Evolutionary conservation across 2,113 vertebrate genomes (phyloP), one percentile per base, ranked within the genome.

Genomic region (Campylomormyrus tamandua): DNA sequence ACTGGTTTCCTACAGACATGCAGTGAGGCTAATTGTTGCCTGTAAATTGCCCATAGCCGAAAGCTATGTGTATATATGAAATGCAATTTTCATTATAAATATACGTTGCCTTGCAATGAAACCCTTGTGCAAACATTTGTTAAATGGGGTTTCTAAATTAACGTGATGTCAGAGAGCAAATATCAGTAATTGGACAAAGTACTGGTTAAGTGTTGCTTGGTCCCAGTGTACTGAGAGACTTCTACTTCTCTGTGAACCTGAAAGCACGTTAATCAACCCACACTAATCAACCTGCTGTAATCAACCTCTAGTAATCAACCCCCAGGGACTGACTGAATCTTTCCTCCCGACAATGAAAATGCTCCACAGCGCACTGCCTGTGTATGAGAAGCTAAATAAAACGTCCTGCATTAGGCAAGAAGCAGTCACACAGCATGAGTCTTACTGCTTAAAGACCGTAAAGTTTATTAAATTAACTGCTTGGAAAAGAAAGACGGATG

Each of bases 301-400:
- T 96, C 95, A 96, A 95, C 93, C 94, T 93, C 93, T 83, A 27
- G 92, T 93, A 96, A 96, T 96, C 95, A 96, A 95, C 94, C 94
- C 93, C 93, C 85, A 91, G 94, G 94, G 94, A 94, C 92, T 91
- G 93, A 94, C 92, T 91, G 95, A 95, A 95, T 96, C 94, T 94
- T 95, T 96, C 95, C 95, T 95, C 94, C 90, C 92, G 92, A 90
- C 92, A 92, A 94, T 91, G 94, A 93, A 95, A 94, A 95, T 42
- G 92, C 91, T 95, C 92, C 94, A 95, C 91, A 94, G 93, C 27
- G 85, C 93, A 92, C 89, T 58, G 90, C 89, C 90, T 53, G 46
- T 66, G 56, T 89, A 88, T 91, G 92, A 93, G 94, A 91, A 92
- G 92, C 90, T 9, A 93, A 94, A 94, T 92, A 83, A 89, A 93